Conservation (phyloP, 2,113 vertebrate genomes). For the Ochotona princeps region DNA sequence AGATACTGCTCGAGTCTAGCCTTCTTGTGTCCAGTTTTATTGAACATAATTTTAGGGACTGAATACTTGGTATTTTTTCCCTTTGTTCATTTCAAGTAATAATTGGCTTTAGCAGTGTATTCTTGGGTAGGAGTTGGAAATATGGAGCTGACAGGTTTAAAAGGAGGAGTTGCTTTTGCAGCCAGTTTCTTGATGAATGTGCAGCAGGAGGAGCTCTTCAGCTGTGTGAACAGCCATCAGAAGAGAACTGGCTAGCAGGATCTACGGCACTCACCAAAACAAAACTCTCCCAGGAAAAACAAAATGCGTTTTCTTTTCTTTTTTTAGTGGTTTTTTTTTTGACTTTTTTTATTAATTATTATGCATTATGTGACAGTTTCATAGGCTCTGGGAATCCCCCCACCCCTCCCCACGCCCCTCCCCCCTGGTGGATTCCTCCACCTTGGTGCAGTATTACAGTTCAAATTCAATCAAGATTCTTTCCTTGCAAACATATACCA, state of each 20-base stretch:
- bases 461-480: too few species aligned
- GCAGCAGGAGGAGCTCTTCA: constrained; percentile 80
- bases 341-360: too few species aligned
- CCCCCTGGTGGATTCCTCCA: too few species aligned
- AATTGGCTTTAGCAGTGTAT: constrained; percentile 16
- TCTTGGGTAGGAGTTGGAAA: constrained; percentile 30
- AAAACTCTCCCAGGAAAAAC: neutral
- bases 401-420: too few species aligned
- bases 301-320: neutral
- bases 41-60: constrained; percentile 34
- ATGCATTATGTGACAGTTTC: too few species aligned
- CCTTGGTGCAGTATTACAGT: too few species aligned
- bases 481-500: too few species aligned
- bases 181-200: neutral
- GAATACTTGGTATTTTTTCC: neutral
- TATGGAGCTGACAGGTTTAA: neutral
- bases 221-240: neutral
- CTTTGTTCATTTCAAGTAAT: constrained; percentile 32
- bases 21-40: constrained; percentile 25
- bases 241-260: neutral
- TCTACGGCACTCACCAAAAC: neutral
- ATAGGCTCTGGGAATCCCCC: too few species aligned
- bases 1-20: neutral
- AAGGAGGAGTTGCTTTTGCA: neutral
- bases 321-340: too few species aligned